Evolutionary conservation across 2,888 invertebrate species (phyloP).

Genomic region (Tachina fera): DNA sequence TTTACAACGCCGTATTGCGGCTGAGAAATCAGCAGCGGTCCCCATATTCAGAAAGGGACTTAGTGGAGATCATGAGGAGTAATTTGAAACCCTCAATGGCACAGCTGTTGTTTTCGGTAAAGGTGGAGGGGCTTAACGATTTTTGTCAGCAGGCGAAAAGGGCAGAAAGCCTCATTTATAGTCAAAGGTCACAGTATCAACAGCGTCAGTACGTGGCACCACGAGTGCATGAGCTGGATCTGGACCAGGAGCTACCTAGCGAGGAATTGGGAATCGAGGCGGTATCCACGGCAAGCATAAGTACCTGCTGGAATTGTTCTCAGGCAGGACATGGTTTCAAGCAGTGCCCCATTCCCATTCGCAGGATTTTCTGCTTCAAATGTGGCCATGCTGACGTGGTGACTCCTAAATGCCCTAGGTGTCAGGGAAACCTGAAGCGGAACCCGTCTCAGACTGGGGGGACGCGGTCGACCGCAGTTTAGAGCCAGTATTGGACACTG

Average conservation of each 20-base stretch:
- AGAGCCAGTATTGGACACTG: too few species aligned
- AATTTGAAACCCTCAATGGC: too few species aligned
- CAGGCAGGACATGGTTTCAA: neutral
- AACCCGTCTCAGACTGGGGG: neutral
- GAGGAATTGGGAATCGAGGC: too few species aligned
- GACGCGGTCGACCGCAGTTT: too few species aligned
- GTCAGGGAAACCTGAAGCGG: slow-evolving; percentile 6
- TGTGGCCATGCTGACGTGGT: neutral
- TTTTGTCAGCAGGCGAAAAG: slow-evolving; percentile 10
- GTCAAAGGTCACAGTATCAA: neutral
- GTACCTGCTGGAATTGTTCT: neutral
- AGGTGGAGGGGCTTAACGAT: neutral
- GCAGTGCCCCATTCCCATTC: neutral
- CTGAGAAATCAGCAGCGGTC: neutral
- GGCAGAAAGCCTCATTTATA: neutral
- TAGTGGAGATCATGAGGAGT: neutral
- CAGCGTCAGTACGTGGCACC: neutral
- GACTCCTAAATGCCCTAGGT: neutral
- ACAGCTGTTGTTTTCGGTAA: neutral
- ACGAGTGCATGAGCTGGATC: neutral
- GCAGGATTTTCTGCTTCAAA: neutral
- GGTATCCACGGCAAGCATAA: neutral
- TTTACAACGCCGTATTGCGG: neutral
- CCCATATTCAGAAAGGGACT: neutral
- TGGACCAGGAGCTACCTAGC: too few species aligned